Conservation (phyloP, 2,113 vertebrate genomes). For the Corythoichthys intestinalis region DNA sequence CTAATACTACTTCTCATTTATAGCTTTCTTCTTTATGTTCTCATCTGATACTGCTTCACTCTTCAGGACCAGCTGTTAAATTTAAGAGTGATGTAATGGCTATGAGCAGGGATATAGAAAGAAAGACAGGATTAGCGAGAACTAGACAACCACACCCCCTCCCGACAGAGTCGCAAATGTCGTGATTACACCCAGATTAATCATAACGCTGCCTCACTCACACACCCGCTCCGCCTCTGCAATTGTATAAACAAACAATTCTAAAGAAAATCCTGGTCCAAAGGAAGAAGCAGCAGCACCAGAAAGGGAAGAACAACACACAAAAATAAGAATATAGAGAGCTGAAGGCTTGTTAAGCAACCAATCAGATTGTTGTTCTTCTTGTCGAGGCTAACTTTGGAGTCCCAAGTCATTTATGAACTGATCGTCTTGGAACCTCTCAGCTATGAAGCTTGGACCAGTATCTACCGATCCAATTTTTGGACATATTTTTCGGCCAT, state of each 20-base stretch:
- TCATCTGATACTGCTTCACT: slow-evolving; percentile 25
- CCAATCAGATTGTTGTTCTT: no score
- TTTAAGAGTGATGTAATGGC: slow-evolving; percentile 62
- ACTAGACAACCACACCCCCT: slow-evolving; percentile 24
- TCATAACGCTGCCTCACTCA: slow-evolving; percentile 31
- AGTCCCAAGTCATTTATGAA: no score
- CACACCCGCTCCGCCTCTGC: neutral
- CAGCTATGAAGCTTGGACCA: no score
- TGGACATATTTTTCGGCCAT: no score
- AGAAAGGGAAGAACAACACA: no score
- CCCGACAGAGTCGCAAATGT: slow-evolving; percentile 37
- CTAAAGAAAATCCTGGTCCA: no score
- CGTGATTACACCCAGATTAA: slow-evolving; percentile 67
- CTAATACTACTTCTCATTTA: neutral
- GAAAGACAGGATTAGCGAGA: slow-evolving; percentile 46
- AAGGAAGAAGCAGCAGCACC: no score
- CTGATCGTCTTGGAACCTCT: no score
- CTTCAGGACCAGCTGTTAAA: slow-evolving; percentile 62
- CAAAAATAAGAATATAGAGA: no score
- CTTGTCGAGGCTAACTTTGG: no score
- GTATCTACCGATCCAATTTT: no score
- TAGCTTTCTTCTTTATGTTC: neutral
- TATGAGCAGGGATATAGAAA: slow-evolving; percentile 53
- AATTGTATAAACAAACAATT: slow-evolving; percentile 6
- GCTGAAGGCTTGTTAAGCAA: no score